phyloP scores from a whole-genome alignment of 2,888 invertebrate genomes.

The Poecilobothrus nobilitatus region DNA sequence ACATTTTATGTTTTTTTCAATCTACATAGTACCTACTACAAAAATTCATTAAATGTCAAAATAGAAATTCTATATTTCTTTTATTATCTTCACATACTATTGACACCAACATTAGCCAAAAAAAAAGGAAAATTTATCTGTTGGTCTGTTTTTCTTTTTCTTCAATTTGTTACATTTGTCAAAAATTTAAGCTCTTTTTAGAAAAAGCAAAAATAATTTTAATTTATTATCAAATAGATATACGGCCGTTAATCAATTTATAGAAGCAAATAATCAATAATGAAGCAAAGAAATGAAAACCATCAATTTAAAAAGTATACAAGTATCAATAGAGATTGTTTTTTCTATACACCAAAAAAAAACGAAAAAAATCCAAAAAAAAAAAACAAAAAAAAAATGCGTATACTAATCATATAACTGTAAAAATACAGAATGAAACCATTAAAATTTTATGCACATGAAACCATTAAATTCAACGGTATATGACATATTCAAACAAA shows the following conservation, averaged over 20 bases:
- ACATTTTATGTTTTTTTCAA: no score
- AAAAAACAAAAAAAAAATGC: no score
- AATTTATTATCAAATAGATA: not conserved
- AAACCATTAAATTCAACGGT: no score
- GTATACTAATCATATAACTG: no score
- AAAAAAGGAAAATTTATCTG: not conserved
- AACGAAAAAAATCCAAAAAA: no score
- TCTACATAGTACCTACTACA: no score
- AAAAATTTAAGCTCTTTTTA: not conserved
- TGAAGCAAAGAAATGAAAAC: not conserved
- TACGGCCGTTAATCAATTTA: not conserved
- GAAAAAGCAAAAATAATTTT: not conserved
- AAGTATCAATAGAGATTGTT: no score
- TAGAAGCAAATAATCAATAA: not conserved
- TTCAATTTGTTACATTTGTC: not conserved
- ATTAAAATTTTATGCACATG: no score
- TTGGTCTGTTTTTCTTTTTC: not conserved
- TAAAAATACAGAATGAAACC: no score
- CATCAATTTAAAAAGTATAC: no score
- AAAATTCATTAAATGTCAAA: not conserved
- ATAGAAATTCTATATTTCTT: not conserved
- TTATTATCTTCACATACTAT: not conserved
- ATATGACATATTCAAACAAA: no score
- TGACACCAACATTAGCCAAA: not conserved
- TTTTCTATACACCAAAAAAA: no score